Base-by-base conservation (phyloP, 2,888 invertebrate species). In the Aproaerema taeniolella region DNA sequence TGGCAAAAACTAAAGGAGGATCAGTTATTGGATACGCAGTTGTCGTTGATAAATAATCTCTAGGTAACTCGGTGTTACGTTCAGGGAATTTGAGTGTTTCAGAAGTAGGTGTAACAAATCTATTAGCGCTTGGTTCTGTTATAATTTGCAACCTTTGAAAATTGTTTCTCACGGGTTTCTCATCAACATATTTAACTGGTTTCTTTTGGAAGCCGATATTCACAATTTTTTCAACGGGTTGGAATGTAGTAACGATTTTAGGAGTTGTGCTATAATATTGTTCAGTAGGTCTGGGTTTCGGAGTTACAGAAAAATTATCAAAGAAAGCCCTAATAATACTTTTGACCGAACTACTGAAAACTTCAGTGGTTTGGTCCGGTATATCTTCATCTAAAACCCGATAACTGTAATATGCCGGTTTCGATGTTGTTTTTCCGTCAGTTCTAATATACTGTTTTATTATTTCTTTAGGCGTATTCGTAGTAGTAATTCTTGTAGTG, bases 201-300 rank as follows among this genome's bases (percentile, higher is more conserved):
- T 78, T 81, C 46, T 76, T 81, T 46, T 75, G 68, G 35, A 63
- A 78, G 30, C 85, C 86, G 43, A 81, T 77, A 49, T 81, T 81
- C 28, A 82, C 71, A 35, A 73, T 53, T 55, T 69, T 64, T 54
- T 72, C 72, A 43, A 74, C 57, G 36, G 57, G 49, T 50, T 59
- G 53, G 33, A 65, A 54, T 16, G 67, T 63, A 33, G 64, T 61
- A n/a, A 55, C 44, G 24, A 44, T 31, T 34, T 25, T 13, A 25
- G 15, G 26, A 30, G 32, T 39, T 8, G 30, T 39, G 17, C 26
- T 43, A 20, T 25, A 7, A 20, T 41, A 41, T 40, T 5, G 16
- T 17, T 20, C n/a, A 10, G 11, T 16, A 2, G 30, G 30, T 20
- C 9, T 46, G 11, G 63, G 58, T 24, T 49, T 46, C 6, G 71